Percentiles rank a stretch among this genome's conserved stretches.
Evolutionary conservation across 2,888 invertebrate species (phyloP).

Genomic region (Eugnorisma glareosa): DNA sequence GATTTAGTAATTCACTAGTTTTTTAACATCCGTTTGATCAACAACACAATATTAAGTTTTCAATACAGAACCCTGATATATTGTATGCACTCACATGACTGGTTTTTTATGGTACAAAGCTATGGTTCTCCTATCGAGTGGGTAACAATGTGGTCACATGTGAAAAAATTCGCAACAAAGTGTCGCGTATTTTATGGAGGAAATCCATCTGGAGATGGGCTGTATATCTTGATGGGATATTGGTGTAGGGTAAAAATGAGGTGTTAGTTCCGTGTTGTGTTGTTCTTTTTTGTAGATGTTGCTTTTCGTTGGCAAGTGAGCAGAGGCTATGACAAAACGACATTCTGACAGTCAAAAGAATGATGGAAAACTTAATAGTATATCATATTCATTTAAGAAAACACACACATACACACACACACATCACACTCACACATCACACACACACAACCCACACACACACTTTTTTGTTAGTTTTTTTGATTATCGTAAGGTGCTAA

Average conservation of each 20-base stretch:
- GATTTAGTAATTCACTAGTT: not conserved
- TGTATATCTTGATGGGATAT: conserved; percentile 58
- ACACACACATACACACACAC: no score
- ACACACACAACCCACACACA: no score
- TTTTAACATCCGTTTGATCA: not conserved
- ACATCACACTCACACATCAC: no score
- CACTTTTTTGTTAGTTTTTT: not conserved
- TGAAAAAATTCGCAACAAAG: conserved; percentile 55
- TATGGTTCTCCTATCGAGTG: conserved; percentile 45
- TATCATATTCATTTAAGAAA: no score
- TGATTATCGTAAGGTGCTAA: not conserved
- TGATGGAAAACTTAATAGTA: not conserved
- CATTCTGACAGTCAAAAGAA: not conserved
- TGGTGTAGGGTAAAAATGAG: conserved; percentile 40
- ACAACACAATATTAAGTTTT: not conserved
- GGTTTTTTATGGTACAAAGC: conserved; percentile 55
- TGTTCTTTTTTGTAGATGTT: conserved; percentile 1
- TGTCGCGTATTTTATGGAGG: conserved; percentile 61
- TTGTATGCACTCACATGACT: not conserved
- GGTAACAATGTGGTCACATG: conserved; percentile 62
- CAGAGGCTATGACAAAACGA: not conserved
- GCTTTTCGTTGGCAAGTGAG: not conserved
- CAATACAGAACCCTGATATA: conserved; percentile 10
- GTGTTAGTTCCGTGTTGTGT: conserved; percentile 27
- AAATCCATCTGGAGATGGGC: conserved; percentile 55